Conservation (phyloP, 2,888 invertebrate genomes). For the Ochropleura plecta region DNA sequence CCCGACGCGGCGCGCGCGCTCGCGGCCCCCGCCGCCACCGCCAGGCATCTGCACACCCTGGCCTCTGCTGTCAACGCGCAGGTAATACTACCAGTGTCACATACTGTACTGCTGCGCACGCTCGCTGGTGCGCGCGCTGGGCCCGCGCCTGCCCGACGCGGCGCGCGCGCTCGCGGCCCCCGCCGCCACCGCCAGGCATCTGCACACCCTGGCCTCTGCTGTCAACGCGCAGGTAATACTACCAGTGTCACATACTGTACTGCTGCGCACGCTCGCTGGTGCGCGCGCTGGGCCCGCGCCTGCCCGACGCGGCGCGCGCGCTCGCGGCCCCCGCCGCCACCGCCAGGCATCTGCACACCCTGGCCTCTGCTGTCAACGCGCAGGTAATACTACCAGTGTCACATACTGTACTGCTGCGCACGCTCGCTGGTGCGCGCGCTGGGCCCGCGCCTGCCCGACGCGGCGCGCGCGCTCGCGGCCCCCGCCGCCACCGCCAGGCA, state of each 20-base stretch:
- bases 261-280: constrained; percentile 79
- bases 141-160: constrained; percentile 71
- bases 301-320: constrained; percentile 76
- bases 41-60: constrained; percentile 92
- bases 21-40: constrained; percentile 91
- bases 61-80: constrained; percentile 87
- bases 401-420: constrained; percentile 77
- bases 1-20: constrained; percentile 77
- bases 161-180: constrained; percentile 84
- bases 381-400: constrained; percentile 63
- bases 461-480: constrained; percentile 80
- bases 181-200: constrained; percentile 92
- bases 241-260: constrained; percentile 67
- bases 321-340: constrained; percentile 91
- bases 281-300: constrained; percentile 72
- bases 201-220: constrained; percentile 92
- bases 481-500: constrained; percentile 92
- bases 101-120: constrained; percentile 79
- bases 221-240: constrained; percentile 76
- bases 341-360: constrained; percentile 92
- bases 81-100: constrained; percentile 44
- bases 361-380: constrained; percentile 89
- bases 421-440: constrained; percentile 79
- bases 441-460: constrained; percentile 70
- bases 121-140: constrained; percentile 77